Conservation (phyloP, 64 coral and sea anemone genomes). For the Dendrophyllia cribrosa region DNA sequence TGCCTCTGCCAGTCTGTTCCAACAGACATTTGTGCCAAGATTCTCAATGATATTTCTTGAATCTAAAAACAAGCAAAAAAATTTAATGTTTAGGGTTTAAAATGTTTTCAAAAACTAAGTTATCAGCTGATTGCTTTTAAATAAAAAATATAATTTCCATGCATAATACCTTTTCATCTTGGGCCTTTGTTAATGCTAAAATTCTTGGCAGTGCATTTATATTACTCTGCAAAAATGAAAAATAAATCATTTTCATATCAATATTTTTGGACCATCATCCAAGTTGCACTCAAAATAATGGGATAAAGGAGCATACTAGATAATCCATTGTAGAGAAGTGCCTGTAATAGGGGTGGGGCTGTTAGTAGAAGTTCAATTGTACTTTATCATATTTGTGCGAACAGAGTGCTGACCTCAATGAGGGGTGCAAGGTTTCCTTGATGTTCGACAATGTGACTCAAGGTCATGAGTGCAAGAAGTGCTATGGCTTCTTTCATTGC, state of each 20-base stretch:
- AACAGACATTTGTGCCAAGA: slow-evolving; percentile 95
- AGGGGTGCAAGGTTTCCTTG: slow-evolving; percentile 90
- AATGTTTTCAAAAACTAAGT: too few species aligned
- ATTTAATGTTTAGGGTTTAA: too few species aligned
- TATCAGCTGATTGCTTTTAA: too few species aligned
- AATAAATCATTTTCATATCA: not conserved
- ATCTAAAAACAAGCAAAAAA: slow-evolving; percentile 48
- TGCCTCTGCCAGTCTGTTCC: slow-evolving; percentile 93
- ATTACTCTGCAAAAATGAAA: slow-evolving; percentile 67
- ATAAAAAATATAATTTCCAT: not conserved
- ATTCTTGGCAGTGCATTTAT: slow-evolving; percentile 94
- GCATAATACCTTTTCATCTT: slow-evolving; percentile 87
- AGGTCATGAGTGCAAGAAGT: slow-evolving; percentile 88
- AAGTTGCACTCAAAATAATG: too few species aligned
- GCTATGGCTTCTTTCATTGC: slow-evolving; percentile 96
- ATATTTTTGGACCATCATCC: too few species aligned
- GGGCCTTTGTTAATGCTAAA: slow-evolving; percentile 92
- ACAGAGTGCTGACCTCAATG: slow-evolving; percentile 70
- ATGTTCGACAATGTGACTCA: slow-evolving; percentile 93
- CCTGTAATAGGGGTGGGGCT: too few species aligned
- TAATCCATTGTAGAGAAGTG: not conserved
- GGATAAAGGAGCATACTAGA: not conserved
- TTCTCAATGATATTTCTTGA: slow-evolving; percentile 92
- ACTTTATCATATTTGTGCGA: not conserved
- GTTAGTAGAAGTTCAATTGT: too few species aligned